Evolutionary conservation across 2,888 invertebrate species (phyloP), one percentile per base, ranked within the genome.

Genomic region (Bombylius discolor): DNA sequence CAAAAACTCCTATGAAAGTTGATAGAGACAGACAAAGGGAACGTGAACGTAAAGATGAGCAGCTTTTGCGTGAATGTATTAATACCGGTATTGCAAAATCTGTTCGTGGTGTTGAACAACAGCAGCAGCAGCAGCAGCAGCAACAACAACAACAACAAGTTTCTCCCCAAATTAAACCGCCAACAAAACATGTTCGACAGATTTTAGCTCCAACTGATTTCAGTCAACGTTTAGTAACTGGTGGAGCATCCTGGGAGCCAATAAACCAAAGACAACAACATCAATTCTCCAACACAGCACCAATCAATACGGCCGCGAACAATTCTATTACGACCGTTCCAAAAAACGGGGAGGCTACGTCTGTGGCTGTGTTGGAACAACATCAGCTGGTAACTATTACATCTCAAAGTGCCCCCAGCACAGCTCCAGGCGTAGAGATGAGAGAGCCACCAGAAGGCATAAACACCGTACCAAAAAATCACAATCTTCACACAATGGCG

Each of bases 321-420:
- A 14, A 45, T 39, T 8, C 6, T 9, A 42, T 31, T 14, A 34
- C 46, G 36, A 44, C 59, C 59, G 65, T 67, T 74, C 66, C 85
- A 85, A 85, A 85, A 86, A 86, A 85, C 85, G 84, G 73, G 76
- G 77, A 74, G 76, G 80, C 79, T 82, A 82, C 85, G 84, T 80
- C 84, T 84, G 85, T 79, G 76, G 79, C 75, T 78, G 77, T 71
- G 75, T 71, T 69, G 72, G 71, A 70, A 68, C 70, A 64, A 68
- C 69, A 64, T 71, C 74, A 65, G 68, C 69, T 65, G 71, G 67
- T 67, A 66, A 64, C 64, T 71, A 67, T 61, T 70, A 68, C 64
- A 72, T 69, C 66, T 68, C 66, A 71, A 70, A 70, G 67, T 73
- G 71, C 66, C 68, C 68, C 63, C 70, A 70, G 63, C 73, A 73